Conservation (phyloP, 2,797 vertebrate species). For the Percopsis omiscomaycus region DNA sequence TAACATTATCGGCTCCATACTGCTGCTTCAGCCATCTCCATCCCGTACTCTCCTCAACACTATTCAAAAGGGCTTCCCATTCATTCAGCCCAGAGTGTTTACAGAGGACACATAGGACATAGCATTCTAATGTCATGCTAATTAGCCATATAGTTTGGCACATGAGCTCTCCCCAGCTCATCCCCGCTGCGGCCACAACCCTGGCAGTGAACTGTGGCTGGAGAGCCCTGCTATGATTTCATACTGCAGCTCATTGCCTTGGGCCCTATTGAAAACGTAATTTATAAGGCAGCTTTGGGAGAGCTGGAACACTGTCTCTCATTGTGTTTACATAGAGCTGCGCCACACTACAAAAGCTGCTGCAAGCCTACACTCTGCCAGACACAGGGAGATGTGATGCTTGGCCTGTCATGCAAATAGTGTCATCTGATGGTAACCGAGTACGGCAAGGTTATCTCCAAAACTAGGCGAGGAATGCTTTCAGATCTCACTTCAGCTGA, state of each 20-base stretch:
- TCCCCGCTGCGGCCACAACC: constrained; percentile 52
- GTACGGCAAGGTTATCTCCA: constrained; percentile 19
- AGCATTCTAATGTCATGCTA: constrained; percentile 53
- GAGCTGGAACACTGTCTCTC: constrained; percentile 26
- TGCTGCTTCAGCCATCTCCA: background rate
- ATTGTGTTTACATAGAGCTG: constrained; percentile 46
- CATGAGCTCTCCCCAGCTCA: constrained; percentile 35
- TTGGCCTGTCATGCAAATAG: constrained; percentile 39
- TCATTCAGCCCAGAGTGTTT: constrained; percentile 62
- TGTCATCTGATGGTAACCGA: constrained; percentile 8
- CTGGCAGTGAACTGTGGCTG: constrained; percentile 50
- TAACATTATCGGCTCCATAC: too few relatives aligned
- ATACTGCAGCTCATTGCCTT: constrained; percentile 58
- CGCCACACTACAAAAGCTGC: constrained; percentile 27
- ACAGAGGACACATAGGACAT: constrained; percentile 65
- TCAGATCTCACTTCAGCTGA: constrained; percentile 10
- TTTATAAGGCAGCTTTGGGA: constrained; percentile 54
- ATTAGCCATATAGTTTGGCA: constrained; percentile 42
- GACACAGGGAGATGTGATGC: constrained; percentile 32
- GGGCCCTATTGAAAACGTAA: constrained; percentile 65
- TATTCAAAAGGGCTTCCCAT: constrained; percentile 42
- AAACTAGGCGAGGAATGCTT: constrained; percentile 8
- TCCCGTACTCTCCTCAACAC: constrained; percentile 49
- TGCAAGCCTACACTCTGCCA: constrained; percentile 29
- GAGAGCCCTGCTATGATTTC: constrained; percentile 65